A percentile compares a stretch with the other conserved stretches of the same genome.
phyloP scores from a whole-genome alignment of 2,113 vertebrate species.

The Phodopus roborovskii region DNA sequence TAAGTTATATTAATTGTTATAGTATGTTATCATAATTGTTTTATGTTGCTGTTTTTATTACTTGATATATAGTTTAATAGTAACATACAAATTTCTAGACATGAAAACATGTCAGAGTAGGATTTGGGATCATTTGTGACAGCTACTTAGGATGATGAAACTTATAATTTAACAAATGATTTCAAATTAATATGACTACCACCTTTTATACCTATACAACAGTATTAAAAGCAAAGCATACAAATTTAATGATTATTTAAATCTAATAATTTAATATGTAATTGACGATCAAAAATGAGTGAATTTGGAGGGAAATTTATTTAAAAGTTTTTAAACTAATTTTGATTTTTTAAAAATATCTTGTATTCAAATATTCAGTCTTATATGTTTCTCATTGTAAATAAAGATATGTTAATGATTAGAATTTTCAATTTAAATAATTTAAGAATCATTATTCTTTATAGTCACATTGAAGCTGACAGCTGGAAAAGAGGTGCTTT shows the following conservation, averaged over 20 bases:
- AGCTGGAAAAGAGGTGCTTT: neutral
- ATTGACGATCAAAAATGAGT: neutral
- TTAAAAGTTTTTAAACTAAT: neutral
- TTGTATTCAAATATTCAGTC: neutral
- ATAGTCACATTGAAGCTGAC: neutral
- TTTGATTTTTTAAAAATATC: neutral
- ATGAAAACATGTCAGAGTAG: neutral
- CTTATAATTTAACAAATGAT: neutral
- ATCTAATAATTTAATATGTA: neutral
- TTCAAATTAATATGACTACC: neutral
- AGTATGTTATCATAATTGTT: neutral
- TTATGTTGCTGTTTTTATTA: neutral
- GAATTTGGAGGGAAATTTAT: neutral
- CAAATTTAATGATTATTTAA: neutral
- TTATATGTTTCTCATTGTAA: neutral
- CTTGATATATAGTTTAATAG: neutral
- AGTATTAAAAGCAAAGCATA: neutral
- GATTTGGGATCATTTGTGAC: neutral
- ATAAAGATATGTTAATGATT: neutral
- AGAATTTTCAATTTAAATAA: constrained; percentile 51
- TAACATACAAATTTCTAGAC: neutral
- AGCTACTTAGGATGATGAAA: neutral
- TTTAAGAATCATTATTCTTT: constrained; percentile 55
- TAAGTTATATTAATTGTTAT: neutral
- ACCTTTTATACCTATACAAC: neutral